Conservation (phyloP, 2,113 vertebrate genomes). For the Rhinopomastus cyanomelas region DNA sequence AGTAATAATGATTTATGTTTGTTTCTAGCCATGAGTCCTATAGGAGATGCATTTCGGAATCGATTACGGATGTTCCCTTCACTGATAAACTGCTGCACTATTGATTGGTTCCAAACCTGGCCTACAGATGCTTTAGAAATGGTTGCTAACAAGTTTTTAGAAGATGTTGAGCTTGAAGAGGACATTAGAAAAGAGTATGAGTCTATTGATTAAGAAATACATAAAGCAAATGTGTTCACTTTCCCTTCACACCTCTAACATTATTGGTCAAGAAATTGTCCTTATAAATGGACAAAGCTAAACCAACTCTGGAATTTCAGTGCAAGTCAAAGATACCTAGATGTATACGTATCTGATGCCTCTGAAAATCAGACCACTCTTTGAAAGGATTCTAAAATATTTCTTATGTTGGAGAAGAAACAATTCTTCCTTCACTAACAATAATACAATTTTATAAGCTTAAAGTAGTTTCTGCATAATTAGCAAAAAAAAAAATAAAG, state of each 20-base stretch:
- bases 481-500: neutral
- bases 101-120: slow-evolving; percentile 95
- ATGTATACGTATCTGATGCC: neutral
- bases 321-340: neutral
- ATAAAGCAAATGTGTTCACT: neutral
- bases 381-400: neutral
- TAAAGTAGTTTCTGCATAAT: neutral
- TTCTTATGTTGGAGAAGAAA: neutral
- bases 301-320: neutral
- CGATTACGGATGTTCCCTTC: slow-evolving; percentile 93
- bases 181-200: slow-evolving; percentile 81
- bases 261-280: neutral
- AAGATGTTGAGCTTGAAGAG: slow-evolving; percentile 86
- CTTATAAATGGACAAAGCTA: neutral
- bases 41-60: slow-evolving; percentile 93
- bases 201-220: neutral
- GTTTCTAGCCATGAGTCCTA: slow-evolving; percentile 88
- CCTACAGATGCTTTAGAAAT: slow-evolving; percentile 91
- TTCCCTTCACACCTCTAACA: rapidly evolving
- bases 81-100: slow-evolving; percentile 94
- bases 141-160: slow-evolving; percentile 91
- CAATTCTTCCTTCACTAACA: neutral
- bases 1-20: neutral
- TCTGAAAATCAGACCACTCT: neutral
- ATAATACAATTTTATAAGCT: neutral